Evolutionary conservation across 2,888 invertebrate species (phyloP).

Genomic region (Theodoxus fluviatilis): DNA sequence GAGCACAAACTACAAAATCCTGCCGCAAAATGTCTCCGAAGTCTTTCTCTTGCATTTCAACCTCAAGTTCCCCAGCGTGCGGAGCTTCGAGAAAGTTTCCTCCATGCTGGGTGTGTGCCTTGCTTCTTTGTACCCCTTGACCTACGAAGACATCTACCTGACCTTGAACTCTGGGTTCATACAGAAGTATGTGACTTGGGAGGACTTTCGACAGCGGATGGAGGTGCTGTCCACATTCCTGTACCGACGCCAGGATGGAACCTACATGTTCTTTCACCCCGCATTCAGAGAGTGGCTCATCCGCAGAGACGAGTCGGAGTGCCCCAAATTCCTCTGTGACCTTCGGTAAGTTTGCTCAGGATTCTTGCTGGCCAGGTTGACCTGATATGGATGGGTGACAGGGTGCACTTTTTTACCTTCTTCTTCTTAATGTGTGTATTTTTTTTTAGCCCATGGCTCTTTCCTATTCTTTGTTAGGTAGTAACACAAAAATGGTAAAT

Average conservation of each 20-base stretch:
- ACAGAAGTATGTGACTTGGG: conserved; percentile 83
- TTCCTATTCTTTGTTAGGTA: too few species aligned
- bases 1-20: conserved; percentile 85
- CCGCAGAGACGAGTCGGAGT: conserved; percentile 75
- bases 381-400: too few species aligned
- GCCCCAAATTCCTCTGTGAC: conserved; percentile 92
- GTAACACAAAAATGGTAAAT: too few species aligned
- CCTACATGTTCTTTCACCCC: conserved; percentile 97
- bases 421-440: too few species aligned
- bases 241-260: conserved; percentile 87
- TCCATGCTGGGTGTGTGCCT: conserved; percentile 89
- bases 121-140: conserved; percentile 89
- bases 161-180: conserved; percentile 87
- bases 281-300: conserved; percentile 97
- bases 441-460: too few species aligned
- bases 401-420: too few species aligned
- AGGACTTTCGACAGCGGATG: conserved; percentile 88
- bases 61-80: conserved; percentile 84
- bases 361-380: too few species aligned
- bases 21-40: conserved; percentile 63
- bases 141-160: conserved; percentile 88
- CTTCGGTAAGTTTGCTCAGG: conserved; percentile 68
- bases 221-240: conserved; percentile 86
- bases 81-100: conserved; percentile 84
- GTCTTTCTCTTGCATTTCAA: conserved; percentile 92